Percentiles rank a stretch among this genome's conserved stretches.
Conservation (phyloP, 2,113 vertebrate genomes). For the Clarias magur region DNA sequence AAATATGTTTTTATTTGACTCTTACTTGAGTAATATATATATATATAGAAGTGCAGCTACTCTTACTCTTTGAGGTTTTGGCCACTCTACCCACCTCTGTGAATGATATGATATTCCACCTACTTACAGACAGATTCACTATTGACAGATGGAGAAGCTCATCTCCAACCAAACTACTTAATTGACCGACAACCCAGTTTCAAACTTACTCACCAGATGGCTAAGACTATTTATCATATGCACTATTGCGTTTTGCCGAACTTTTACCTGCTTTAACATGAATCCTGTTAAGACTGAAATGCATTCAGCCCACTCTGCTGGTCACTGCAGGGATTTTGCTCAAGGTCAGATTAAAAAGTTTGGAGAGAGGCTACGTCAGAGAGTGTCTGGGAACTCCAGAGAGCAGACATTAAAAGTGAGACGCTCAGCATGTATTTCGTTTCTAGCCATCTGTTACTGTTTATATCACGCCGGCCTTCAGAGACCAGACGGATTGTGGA, state of each 20-base stretch:
- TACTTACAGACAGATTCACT: background rate
- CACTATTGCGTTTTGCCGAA: background rate
- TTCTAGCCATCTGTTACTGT: slow-evolving; percentile 41
- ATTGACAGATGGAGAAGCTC: background rate
- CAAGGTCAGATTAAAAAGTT: slow-evolving; percentile 2
- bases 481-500: slow-evolving; percentile 17
- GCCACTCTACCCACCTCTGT: too few relatives aligned
- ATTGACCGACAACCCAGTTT: background rate
- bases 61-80: too few relatives aligned
- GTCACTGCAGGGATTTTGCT: background rate
- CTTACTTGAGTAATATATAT: too few relatives aligned
- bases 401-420: slow-evolving; percentile 33
- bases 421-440: slow-evolving; percentile 19
- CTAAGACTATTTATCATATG: background rate
- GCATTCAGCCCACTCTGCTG: background rate
- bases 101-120: background rate
- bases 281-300: background rate
- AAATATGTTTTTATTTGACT: too few relatives aligned
- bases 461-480: slow-evolving; percentile 7
- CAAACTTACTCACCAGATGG: background rate
- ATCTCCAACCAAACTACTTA: background rate
- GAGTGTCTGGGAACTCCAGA: background rate
- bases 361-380: background rate
- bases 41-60: too few relatives aligned
- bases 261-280: background rate